Percentiles rank a stretch among this genome's conserved stretches.
phyloP scores from a whole-genome alignment of 1,140 invertebrate genomes.

The Scaptomyza montana region DNA sequence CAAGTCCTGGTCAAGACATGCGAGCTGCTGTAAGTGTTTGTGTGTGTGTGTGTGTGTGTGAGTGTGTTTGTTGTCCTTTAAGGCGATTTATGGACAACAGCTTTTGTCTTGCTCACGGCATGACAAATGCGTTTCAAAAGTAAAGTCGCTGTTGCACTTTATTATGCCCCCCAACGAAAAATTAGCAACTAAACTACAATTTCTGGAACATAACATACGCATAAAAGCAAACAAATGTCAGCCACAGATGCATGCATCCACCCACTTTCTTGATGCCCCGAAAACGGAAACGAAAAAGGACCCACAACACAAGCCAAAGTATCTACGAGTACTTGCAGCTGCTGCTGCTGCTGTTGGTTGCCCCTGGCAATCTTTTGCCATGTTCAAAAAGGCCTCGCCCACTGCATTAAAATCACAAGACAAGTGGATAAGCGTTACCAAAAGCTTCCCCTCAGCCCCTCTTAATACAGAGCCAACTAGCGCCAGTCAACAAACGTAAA shows the following conservation, averaged over 20 bases:
- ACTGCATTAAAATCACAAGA: constrained; percentile 80
- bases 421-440: constrained; percentile 79
- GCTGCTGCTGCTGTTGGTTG: constrained; percentile 70
- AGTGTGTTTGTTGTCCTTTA: constrained; percentile 44
- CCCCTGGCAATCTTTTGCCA: constrained; percentile 70
- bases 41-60: background rate
- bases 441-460: constrained; percentile 48
- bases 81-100: constrained; percentile 70
- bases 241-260: constrained; percentile 44
- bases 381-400: constrained; percentile 63
- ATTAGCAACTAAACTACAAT: constrained; percentile 51
- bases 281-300: constrained; percentile 32
- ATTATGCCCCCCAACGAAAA: constrained; percentile 36
- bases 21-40: background rate
- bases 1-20: constrained; percentile 31
- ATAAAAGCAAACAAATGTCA: constrained; percentile 77
- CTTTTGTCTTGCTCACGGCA: constrained; percentile 46
- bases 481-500: constrained; percentile 75
- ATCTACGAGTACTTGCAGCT: constrained; percentile 64
- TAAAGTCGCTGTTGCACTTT: constrained; percentile 43
- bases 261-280: background rate
- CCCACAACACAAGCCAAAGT: constrained; percentile 54
- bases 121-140: constrained; percentile 48
- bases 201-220: constrained; percentile 36
- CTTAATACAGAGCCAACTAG: constrained; percentile 39